Evolutionary conservation across 1,140 invertebrate species (phyloP).

Genomic region (Saccostrea cuccullata): DNA sequence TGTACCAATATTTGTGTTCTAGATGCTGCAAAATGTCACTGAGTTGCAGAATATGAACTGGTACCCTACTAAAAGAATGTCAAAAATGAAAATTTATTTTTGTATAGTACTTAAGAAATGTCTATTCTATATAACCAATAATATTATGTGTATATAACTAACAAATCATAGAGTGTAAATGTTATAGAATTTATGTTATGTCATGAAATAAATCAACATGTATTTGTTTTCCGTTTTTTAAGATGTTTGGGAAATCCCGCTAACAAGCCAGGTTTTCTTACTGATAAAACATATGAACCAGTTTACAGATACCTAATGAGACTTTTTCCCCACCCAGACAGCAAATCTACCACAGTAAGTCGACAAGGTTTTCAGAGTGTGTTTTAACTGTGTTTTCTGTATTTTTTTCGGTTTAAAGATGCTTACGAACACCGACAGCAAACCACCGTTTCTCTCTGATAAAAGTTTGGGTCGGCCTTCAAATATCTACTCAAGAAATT

Average conservation of each 20-base stretch:
- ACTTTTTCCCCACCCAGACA: slow-evolving; percentile 97
- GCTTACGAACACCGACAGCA: slow-evolving; percentile 97
- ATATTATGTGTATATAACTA: no score
- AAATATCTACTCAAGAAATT: slow-evolving; percentile 96
- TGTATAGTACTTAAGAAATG: no score
- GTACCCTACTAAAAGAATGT: no score
- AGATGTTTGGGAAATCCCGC: slow-evolving; percentile 97
- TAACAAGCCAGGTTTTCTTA: slow-evolving; percentile 96
- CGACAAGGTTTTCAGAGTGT: neutral
- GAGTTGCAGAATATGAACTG: no score
- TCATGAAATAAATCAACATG: no score
- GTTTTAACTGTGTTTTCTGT: neutral
- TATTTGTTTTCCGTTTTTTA: slow-evolving; percentile 43
- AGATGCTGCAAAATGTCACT: no score
- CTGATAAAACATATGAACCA: slow-evolving; percentile 94
- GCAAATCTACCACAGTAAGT: slow-evolving; percentile 84
- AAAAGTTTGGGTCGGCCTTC: slow-evolving; percentile 95
- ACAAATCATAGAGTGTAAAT: neutral
- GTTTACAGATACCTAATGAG: slow-evolving; percentile 96
- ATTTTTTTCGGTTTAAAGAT: slow-evolving; percentile 81
- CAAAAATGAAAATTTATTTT: no score
- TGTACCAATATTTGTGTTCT: neutral
- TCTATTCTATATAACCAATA: no score
- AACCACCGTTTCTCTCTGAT: slow-evolving; percentile 93
- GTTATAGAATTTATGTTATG: no score